Percentiles rank a stretch among this genome's conserved stretches.
Conservation (phyloP, 1,140 invertebrate genomes). For the Leptopilina boulardi region DNA sequence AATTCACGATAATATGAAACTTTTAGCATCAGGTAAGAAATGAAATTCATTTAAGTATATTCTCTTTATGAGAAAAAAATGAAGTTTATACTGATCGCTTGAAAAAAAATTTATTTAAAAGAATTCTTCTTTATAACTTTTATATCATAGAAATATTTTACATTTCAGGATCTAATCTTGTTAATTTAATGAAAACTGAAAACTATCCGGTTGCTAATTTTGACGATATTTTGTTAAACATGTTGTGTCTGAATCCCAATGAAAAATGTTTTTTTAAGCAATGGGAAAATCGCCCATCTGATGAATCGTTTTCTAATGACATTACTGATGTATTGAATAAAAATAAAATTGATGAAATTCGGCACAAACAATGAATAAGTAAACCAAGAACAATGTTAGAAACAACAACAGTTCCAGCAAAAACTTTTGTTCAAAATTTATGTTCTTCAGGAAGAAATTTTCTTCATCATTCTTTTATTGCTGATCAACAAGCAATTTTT, state of each 20-base stretch:
- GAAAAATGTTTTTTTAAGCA: conserved; percentile 37
- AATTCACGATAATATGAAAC: conserved; percentile 29
- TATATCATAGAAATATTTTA: not conserved
- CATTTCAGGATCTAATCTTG: not conserved
- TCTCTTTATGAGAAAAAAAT: not conserved
- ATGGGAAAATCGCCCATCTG: conserved; percentile 54
- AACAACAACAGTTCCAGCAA: not conserved
- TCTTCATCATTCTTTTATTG: not conserved
- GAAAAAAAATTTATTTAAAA: too few species aligned
- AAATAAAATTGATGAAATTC: not conserved
- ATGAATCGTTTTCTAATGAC: not conserved
- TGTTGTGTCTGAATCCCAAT: conserved; percentile 36
- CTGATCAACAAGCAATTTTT: not conserved
- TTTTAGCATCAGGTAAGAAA: not conserved
- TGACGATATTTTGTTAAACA: conserved; percentile 27
- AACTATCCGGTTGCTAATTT: not conserved
- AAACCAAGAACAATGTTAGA: not conserved
- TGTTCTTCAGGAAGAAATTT: not conserved
- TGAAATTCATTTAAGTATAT: too few species aligned
- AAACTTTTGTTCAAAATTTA: not conserved
- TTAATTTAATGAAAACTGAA: not conserved
- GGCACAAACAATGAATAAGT: not conserved
- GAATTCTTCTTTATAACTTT: not conserved
- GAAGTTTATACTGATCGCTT: too few species aligned
- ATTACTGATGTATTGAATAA: not conserved